Conservation (phyloP, 1,140 invertebrate species). For the Camponotus vicinus region DNA sequence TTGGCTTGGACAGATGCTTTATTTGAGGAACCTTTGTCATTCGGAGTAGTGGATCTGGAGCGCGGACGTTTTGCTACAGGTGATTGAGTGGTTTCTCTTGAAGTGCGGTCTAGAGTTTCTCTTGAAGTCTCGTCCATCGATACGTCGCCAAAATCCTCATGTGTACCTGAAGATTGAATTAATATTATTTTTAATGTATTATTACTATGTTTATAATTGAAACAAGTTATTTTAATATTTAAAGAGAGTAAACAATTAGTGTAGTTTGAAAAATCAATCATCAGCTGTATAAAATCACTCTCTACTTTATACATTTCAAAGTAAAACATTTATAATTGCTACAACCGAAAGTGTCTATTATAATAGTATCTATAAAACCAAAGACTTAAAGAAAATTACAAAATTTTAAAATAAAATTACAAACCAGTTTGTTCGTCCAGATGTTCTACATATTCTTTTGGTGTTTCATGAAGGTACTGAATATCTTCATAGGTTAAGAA, state of each 20-base stretch:
- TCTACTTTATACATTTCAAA: neutral
- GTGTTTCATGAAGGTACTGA: neutral
- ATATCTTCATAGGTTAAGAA: neutral
- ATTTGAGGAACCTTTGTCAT: neutral
- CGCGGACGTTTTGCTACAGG: neutral
- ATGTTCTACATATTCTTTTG: constrained; percentile 6
- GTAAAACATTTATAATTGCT: constrained; percentile 13
- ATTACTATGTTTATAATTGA: neutral
- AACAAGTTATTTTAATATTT: constrained; percentile 16
- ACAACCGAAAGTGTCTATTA: constrained; percentile 17
- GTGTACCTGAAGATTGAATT: constrained; percentile 6
- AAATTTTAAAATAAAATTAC: neutral
- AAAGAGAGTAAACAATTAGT: neutral
- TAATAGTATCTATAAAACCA: neutral
- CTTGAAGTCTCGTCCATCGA: neutral
- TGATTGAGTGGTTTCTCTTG: constrained; percentile 2
- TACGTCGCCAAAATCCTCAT: constrained; percentile 3
- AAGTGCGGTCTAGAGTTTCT: constrained; percentile 6
- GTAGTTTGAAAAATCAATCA: constrained; percentile 2
- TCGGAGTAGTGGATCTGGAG: constrained; percentile 7
- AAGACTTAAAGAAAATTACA: neutral
- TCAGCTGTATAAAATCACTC: neutral
- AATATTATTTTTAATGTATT: constrained; percentile 10
- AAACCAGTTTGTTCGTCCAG: neutral
- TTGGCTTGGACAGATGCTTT: neutral